phyloP scores from a whole-genome alignment of 1,140 invertebrate genomes.

The Cotesia vestalis region DNA sequence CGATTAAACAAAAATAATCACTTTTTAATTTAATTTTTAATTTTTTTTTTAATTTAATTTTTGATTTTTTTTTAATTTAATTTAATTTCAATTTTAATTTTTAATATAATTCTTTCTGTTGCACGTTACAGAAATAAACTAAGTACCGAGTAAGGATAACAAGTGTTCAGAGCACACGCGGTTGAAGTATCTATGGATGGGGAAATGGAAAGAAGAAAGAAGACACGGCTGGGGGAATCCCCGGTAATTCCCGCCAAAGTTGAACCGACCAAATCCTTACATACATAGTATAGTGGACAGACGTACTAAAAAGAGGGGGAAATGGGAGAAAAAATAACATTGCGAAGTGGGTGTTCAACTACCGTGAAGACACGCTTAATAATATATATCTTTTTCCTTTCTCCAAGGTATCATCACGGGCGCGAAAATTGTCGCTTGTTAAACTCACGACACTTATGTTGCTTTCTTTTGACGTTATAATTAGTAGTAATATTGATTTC shows the following conservation, averaged over 20 bases:
- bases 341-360: slow-evolving; percentile 59
- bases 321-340: slow-evolving; percentile 46
- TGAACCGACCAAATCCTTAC: slow-evolving; percentile 4
- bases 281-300: not conserved
- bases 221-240: slow-evolving; percentile 27
- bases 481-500: not conserved
- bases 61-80: too few relatives aligned
- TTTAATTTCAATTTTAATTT: not conserved
- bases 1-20: too few relatives aligned
- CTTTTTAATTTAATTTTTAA: not conserved
- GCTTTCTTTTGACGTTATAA: slow-evolving; percentile 2
- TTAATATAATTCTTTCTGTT: not conserved
- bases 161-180: slow-evolving; percentile 44
- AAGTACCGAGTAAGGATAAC: slow-evolving; percentile 42
- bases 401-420: slow-evolving; percentile 39
- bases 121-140: slow-evolving; percentile 47
- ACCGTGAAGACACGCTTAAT: slow-evolving; percentile 64
- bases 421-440: slow-evolving; percentile 35
- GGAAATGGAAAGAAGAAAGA: slow-evolving; percentile 23
- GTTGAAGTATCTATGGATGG: slow-evolving; percentile 3
- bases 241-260: not conserved
- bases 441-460: slow-evolving; percentile 13
- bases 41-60: too few relatives aligned
- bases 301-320: not conserved
- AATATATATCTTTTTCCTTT: slow-evolving; percentile 55